These are phyloP conservation scores for Eriosoma lanigerum DNA, from an alignment of 1,140 invertebrate genomes.

Conservation along the genomic window DNA sequence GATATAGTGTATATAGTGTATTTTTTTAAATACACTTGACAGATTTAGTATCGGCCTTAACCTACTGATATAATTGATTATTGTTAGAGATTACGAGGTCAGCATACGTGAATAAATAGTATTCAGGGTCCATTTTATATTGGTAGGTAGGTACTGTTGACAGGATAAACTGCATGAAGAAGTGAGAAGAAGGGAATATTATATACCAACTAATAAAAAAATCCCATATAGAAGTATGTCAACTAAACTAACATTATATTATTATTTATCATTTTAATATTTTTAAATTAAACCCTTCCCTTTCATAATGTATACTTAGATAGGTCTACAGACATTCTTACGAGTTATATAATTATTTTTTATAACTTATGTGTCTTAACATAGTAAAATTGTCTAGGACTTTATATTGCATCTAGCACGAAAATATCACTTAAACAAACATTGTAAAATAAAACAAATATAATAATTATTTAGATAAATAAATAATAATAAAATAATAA, in stretches of 20 bases:
- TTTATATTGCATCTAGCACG: too few species aligned
- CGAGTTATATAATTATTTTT: too few species aligned
- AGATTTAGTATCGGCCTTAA: not conserved
- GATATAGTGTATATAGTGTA: too few species aligned
- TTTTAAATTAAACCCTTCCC: slow-evolving; percentile 15
- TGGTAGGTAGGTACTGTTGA: slow-evolving; percentile 4
- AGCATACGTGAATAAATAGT: not conserved
- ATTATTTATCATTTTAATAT: not conserved
- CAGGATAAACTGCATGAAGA: slow-evolving; percentile 10
- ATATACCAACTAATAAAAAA: not conserved
- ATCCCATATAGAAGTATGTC: not conserved
- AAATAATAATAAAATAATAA: slow-evolving; percentile 26
- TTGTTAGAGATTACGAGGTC: slow-evolving; percentile 11
- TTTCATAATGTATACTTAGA: not conserved
- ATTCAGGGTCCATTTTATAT: slow-evolving; percentile 26
- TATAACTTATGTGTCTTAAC: not conserved
- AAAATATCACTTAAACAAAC: not conserved
- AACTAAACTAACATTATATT: not conserved
- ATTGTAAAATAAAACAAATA: not conserved
- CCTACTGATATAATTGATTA: slow-evolving; percentile 17
- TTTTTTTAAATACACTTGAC: not conserved
- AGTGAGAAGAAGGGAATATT: not conserved
- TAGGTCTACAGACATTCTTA: not conserved
- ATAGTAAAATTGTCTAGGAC: slow-evolving; percentile 5
- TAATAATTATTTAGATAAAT: too few species aligned